Evolutionary conservation across 1,140 invertebrate species (phyloP).

Genomic region (Musca vetustissima): DNA sequence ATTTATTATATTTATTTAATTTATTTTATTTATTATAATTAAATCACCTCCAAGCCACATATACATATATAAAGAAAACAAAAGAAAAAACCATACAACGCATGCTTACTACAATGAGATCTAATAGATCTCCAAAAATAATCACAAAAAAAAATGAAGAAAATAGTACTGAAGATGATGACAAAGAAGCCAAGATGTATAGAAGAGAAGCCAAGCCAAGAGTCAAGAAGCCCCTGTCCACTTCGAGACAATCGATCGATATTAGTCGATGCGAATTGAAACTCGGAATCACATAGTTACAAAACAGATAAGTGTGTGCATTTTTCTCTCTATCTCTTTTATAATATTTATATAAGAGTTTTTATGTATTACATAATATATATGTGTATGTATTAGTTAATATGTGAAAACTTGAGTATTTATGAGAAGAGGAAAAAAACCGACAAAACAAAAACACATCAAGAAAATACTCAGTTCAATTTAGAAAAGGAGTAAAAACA

Average conservation of each 20-base stretch:
- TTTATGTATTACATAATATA: slow-evolving; percentile 21
- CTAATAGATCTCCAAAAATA: slow-evolving; percentile 17
- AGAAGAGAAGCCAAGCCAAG: slow-evolving; percentile 5
- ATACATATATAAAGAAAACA: too few species aligned
- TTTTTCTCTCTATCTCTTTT: neutral
- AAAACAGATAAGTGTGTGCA: slow-evolving; percentile 18
- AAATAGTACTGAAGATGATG: neutral
- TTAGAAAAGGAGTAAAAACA: neutral
- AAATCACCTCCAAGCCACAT: neutral
- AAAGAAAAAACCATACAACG: neutral
- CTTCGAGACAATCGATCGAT: too few species aligned
- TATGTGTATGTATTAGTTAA: slow-evolving; percentile 7
- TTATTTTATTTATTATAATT: slow-evolving; percentile 25
- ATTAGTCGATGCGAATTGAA: too few species aligned
- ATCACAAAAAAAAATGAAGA: slow-evolving; percentile 2
- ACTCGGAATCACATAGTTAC: neutral
- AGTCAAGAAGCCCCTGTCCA: neutral
- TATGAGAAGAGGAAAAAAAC: too few species aligned
- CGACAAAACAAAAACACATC: too few species aligned
- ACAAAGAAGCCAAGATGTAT: slow-evolving; percentile 15
- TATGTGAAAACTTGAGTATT: slow-evolving; percentile 3
- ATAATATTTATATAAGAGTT: slow-evolving; percentile 24
- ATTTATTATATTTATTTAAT: slow-evolving; percentile 23
- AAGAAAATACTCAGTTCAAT: slow-evolving; percentile 8
- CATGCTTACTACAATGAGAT: slow-evolving; percentile 5